Evolutionary conservation across 2,113 vertebrate species (phyloP), one percentile per base, ranked within the genome.

Genomic region (Redunca redunca): DNA sequence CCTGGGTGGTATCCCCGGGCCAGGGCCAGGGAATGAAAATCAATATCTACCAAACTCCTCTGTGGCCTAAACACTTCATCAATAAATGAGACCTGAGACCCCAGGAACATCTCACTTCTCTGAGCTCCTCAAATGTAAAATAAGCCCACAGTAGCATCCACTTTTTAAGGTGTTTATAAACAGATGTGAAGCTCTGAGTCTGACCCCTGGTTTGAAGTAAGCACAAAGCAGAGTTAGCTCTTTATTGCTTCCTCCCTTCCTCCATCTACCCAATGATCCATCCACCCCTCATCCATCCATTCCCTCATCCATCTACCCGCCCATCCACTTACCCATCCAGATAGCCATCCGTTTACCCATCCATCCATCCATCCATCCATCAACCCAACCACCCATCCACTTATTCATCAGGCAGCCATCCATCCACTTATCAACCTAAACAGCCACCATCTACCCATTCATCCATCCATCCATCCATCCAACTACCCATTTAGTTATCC

Each of bases 401-500:
- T 60, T 60, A 28, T 28, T 0, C 57, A 5, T 36, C 58, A 60
- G 26, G 58, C 58, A 60, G 58, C 50, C 55, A 43, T 36, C 19
- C n/a, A 55, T 55, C 13, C 15, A 21, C 13, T 28, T 28, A 6
- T 2, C 26, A 28, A 28, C 58, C 26, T 60, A 60, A 28, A 60
- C 58, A 60, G 5, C 58, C 26, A 60, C 16, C 2, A 43, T 6
- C 5, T 5, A 67, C 8, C 6, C 8, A 87, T 16, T 16, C 1
- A 57, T 57, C 23, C 9, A 67, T 0, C 28, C 17, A 67, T 0
- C 19, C 17, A 60, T 7, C 60, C 1, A 43, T 9, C 58, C 1
- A n/a, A 3, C 28, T 9, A 28, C 0, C 2, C 30, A 26, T 25
- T 13, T 13, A 13, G 1, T 8, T 30, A n/a, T 5, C 13, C 2